Base-by-base conservation (phyloP, 2,113 vertebrate species). In the Syngnathus typhle region DNA sequence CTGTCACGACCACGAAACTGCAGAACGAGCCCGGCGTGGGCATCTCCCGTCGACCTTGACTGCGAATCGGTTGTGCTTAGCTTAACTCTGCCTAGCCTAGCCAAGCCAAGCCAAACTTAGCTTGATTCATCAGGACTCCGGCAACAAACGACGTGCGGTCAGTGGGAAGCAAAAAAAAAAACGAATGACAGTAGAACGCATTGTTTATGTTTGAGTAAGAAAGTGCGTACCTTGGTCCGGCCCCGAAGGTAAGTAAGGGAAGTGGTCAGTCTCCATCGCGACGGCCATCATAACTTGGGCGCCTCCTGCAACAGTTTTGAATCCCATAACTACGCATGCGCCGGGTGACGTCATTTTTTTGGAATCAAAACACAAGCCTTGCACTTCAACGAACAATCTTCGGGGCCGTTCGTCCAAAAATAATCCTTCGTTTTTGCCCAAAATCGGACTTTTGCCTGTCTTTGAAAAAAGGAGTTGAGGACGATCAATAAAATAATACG, bases 241-340 rank as follows among this genome's bases (percentile, higher is more conserved):
- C 37, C 89, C 90, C 56, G 89, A 87, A 71, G 90, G 90, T 72
- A 89, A 76, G 73, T 75, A 87, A 37, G 89, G 88, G 79, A 89
- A 88, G 79, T 88, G 83, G 44, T 89, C 90, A 52, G 85, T 89
- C 73, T 85, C 81, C 83, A 89, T 89, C 80, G 65, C 81, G 63
- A 78, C 84, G 77, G 90, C 90, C 91, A 92, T 92, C 51, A 62
- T 44, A 44, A 44, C 39, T 62, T 62, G 19, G 7, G 23, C 19
- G n/a, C n/a, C n/a, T 74, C 51, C 71, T 36, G 27, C 60, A 54
- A 49, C 63, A 70, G 27, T 32, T 32, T 32, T 32, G 27, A 2
- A 32, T 32, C 15, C 60, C 56, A 5, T 0, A 0, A 37, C 4
- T 18, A 46, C 80, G 83, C 78, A 82, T 81, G 88, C 27, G 27